Evolutionary conservation across 2,888 invertebrate species (phyloP), one percentile per base, ranked within the genome.

Genomic region (Habroteleia sp.): DNA sequence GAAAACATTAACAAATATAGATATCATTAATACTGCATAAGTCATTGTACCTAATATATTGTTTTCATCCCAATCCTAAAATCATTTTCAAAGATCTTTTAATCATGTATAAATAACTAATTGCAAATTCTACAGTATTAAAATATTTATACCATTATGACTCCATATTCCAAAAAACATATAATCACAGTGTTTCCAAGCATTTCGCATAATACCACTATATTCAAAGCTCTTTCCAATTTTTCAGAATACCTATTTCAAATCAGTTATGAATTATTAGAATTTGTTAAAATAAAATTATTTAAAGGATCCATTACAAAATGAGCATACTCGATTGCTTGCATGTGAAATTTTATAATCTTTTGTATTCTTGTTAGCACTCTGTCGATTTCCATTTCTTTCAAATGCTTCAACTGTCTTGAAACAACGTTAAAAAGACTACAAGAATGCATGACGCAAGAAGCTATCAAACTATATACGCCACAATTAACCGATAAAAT

Each of bases 191-290:
- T 84, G 44, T 83, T 83, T 0, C 84, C 84, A 11, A 80, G 75
- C 82, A 84, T 83, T 77, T 84, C 84, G 16, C 81, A 82, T 0
- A 84, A 77, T 69, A 83, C 83, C 0, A 84, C 84, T 7, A 84
- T 58, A 39, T 79, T 85, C 10, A 87, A 69, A 3, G 84, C 79
- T 20, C 80, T 80, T 50, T 86, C 86, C 31, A 87, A 80, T 46
- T 76, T 83, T 29, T 82, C 81, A 0, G 85, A 83, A 35, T 81
- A 87, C 42, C 87, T 86, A 17, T 44, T 25, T 20, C 5, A 31
- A 72, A 25, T 7, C 14, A 11, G 6, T 6, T 6, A 16, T 13
- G 27, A 13, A 10, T 29, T 8, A 48, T 35, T 25, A 4, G 1
- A 41, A 11, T 1, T n/a, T n/a, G n/a, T n/a, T n/a, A n/a, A n/a